Evolutionary conservation across 2,797 vertebrate species (phyloP), one percentile per base, ranked within the genome.

Genomic region (Lepidocolaptes lacrymiger): DNA sequence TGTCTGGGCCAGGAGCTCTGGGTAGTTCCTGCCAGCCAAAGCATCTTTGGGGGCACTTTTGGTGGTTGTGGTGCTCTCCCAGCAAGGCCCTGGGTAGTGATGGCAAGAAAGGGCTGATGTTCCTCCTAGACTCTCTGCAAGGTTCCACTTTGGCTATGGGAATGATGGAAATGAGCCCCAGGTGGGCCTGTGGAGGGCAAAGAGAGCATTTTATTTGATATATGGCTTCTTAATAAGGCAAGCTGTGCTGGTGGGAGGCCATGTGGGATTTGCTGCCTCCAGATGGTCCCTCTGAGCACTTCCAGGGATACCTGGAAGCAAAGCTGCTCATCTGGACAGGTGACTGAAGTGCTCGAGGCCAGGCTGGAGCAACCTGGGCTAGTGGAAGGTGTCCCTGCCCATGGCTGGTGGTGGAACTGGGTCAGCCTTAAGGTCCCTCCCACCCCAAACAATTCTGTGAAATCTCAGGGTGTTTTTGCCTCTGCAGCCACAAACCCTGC

Each of bases 111-210:
- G 3, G 14, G 7, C 48, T 43, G 23, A 4, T 30, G 6, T 44
- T 77, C 67, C 81, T 22, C 2, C 3, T 7, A 82, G 18, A 41
- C 39, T 7, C 16, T 9, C 24, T 7, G 12, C 46, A 49, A 0
- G 0, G 0, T 28, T 54, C 36, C 4, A 7, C 30, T 30, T 23
- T 61, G 11, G 1, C 1, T 4, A 0, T 6, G 87, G 62, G 15
- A 18, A 8, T 12, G 48, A 0, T 6, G 87, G 62, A 14, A 18
- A 10, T 10, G 48, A 87, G 78, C 63, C 46, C 32, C 14, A 5
- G 44, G 30, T n/a, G 16, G 26, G 4, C 44, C 30, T 12, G 36
- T 27, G 48, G 8, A 6, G 67, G 14, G 49, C 19, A 10, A 51
- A 46, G 51, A 63, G 26, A 56, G 3, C 7, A 0, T 21, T 41